Evolutionary conservation across 2,888 invertebrate genomes (phyloP).

Genomic region (Willowsia nigromaculata): DNA sequence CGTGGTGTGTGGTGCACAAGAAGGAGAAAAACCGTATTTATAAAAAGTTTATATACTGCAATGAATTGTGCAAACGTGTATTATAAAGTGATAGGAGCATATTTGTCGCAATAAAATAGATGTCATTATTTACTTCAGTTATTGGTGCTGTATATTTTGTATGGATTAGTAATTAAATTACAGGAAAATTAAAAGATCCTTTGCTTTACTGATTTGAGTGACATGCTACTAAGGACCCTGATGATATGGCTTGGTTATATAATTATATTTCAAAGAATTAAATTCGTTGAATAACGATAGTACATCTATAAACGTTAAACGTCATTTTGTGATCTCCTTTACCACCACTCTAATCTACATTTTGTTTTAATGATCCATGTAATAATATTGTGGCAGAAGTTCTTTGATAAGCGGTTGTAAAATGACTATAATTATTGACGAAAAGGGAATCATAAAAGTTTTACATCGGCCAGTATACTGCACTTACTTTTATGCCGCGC

Average conservation of each 20-base stretch:
- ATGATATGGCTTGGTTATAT: not conserved
- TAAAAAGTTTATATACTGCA: not conserved
- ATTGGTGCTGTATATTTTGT: not conserved
- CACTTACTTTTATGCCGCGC: not conserved
- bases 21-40: slow-evolving; percentile 39
- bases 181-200: not conserved
- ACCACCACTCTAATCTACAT: not conserved
- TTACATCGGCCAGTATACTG: slow-evolving; percentile 24
- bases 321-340: not conserved
- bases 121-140: not conserved
- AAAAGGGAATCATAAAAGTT: slow-evolving; percentile 3
- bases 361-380: not conserved
- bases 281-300: not conserved
- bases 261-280: not conserved
- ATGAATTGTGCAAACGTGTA: not conserved
- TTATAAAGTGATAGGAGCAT: not conserved
- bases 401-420: slow-evolving; percentile 11
- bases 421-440: slow-evolving; percentile 15
- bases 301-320: too few species aligned
- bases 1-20: slow-evolving; percentile 22
- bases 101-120: not conserved
- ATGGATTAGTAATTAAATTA: not conserved
- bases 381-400: not conserved
- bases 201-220: not conserved
- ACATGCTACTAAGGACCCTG: not conserved